These are phyloP conservation scores for Tachina grossa DNA, from an alignment of 2,888 invertebrate species.

Conservation along the genomic window DNA sequence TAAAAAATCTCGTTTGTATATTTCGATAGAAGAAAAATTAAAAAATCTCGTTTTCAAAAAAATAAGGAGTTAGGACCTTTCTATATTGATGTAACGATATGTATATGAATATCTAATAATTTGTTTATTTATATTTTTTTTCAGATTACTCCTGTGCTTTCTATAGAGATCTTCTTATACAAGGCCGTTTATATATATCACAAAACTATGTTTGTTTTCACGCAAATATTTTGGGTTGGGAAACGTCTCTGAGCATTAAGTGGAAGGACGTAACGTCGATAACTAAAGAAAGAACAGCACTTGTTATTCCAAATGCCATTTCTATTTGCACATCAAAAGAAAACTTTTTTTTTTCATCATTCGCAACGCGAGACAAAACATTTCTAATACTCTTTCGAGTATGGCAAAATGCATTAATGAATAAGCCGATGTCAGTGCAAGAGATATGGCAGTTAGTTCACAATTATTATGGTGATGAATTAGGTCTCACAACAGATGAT, in stretches of 20 bases:
- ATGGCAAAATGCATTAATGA: conserved; percentile 98
- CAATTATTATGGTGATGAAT: conserved; percentile 95
- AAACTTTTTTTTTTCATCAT: conserved; percentile 96
- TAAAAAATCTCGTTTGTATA: no score
- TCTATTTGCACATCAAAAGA: conserved; percentile 91
- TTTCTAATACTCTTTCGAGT: conserved; percentile 97
- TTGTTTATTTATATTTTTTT: not conserved
- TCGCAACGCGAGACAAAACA: conserved; percentile 96
- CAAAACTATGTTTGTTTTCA: conserved; percentile 98
- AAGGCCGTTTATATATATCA: conserved; percentile 97
- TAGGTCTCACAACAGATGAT: conserved; percentile 96
- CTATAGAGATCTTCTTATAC: conserved; percentile 97
- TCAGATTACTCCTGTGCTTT: conserved; percentile 98
- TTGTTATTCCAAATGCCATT: conserved; percentile 98
- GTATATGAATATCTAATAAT: no score
- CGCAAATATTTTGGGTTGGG: conserved; percentile 99
- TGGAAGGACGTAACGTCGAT: conserved; percentile 96
- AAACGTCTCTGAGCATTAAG: conserved; percentile 91
- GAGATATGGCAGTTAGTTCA: conserved; percentile 97
- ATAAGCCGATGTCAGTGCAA: conserved; percentile 91
- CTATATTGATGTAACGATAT: no score
- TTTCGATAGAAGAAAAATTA: no score
- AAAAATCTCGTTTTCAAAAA: not conserved
- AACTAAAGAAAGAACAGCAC: conserved; percentile 96
- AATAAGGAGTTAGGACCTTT: not conserved